These are phyloP conservation scores for Prochilodus magdalenae DNA, from an alignment of 2,113 vertebrate genomes.

Conservation along the genomic window DNA sequence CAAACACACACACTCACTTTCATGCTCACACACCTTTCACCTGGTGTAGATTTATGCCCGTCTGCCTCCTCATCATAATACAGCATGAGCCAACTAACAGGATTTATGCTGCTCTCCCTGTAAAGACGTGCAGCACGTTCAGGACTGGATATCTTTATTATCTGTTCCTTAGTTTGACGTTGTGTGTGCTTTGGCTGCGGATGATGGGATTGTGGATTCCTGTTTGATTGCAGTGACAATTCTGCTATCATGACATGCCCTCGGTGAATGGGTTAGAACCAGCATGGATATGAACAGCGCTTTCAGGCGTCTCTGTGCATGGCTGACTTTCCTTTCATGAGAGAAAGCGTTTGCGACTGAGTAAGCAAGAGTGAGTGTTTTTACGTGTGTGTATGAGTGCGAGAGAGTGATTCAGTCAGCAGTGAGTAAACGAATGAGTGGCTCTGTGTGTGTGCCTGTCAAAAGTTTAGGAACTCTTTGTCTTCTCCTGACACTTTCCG, in stretches of 20 bases:
- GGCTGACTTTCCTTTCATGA: constrained; percentile 14
- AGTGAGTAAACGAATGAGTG: neutral
- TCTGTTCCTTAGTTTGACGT: constrained; percentile 13
- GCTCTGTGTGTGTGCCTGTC: neutral
- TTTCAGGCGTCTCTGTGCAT: neutral
- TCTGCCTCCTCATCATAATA: neutral
- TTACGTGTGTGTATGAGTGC: neutral
- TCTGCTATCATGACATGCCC: neutral
- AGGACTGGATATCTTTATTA: constrained; percentile 39
- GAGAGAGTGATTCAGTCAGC: neutral
- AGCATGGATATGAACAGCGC: neutral
- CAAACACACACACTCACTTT: constrained; percentile 17
- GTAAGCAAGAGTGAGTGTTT: constrained; percentile 10
- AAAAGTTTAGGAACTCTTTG: too few relatives aligned
- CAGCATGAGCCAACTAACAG: constrained; percentile 31
- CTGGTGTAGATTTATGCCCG: constrained; percentile 28
- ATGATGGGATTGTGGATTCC: constrained; percentile 11
- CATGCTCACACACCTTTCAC: constrained; percentile 18
- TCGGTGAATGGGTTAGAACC: constrained; percentile 16
- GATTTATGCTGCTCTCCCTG: constrained; percentile 39
- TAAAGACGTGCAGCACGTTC: constrained; percentile 43
- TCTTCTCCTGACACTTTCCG: too few relatives aligned
- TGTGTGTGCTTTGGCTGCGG: constrained; percentile 41
- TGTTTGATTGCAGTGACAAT: constrained; percentile 7
- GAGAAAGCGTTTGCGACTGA: neutral